Conservation (phyloP, 2,113 vertebrate species). For the Rhombomys opimus region DNA sequence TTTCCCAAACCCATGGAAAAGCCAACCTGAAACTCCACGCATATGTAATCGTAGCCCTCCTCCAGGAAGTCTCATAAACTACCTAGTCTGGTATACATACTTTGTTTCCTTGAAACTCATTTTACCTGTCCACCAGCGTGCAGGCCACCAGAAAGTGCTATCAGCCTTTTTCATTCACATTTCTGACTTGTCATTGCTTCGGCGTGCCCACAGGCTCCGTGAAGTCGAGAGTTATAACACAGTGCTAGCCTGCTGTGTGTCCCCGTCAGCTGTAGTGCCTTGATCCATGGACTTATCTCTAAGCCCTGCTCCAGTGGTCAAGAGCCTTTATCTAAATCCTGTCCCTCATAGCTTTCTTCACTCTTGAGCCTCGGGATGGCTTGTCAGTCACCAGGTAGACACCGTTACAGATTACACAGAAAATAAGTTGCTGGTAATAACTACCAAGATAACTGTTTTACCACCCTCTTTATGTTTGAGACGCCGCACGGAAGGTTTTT, state of each 20-base stretch:
- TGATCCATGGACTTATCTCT: background rate
- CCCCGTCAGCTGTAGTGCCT: background rate
- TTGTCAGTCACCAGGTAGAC: slow-evolving; percentile 1
- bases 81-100: background rate
- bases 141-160: too few species aligned
- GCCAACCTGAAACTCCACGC: too few species aligned
- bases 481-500: background rate
- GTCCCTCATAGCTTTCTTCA: background rate
- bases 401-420: background rate
- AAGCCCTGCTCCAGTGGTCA: slow-evolving; percentile 49
- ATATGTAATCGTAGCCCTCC: background rate
- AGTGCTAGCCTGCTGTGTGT: background rate
- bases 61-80: background rate
- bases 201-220: rapidly evolving
- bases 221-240: background rate
- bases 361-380: background rate
- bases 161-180: background rate
- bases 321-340: slow-evolving; percentile 49
- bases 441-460: slow-evolving; percentile 15
- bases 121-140: background rate
- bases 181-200: background rate
- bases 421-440: background rate
- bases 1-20: background rate
- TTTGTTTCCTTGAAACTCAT: background rate
- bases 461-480: background rate